A percentile compares a stretch with the other conserved stretches of the same genome.
Evolutionary conservation across 2,113 vertebrate species (phyloP).

Genomic region (Alethe diademata): DNA sequence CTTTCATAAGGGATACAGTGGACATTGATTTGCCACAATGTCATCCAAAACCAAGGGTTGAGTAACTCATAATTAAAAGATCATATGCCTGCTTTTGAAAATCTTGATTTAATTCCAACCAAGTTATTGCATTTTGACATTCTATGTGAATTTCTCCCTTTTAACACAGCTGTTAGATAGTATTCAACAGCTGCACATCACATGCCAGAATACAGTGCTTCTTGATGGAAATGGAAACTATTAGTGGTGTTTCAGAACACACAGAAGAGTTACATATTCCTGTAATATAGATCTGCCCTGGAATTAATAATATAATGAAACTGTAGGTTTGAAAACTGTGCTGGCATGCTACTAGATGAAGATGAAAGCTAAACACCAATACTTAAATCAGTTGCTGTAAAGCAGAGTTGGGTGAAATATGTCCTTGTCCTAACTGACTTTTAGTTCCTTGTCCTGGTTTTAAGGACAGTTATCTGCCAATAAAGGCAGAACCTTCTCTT

Average conservation of each 20-base stretch:
- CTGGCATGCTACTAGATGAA: background rate
- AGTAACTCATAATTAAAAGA: background rate
- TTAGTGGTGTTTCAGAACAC: background rate
- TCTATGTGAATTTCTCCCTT: background rate
- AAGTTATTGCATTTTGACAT: background rate
- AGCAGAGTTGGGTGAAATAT: background rate
- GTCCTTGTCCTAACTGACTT: background rate
- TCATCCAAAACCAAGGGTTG: background rate
- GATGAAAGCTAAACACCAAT: background rate
- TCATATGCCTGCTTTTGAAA: background rate
- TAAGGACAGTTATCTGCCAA: too few relatives aligned
- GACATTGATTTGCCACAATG: background rate
- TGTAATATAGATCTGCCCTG: background rate
- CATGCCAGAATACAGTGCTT: background rate
- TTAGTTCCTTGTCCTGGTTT: too few relatives aligned
- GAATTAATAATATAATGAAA: background rate
- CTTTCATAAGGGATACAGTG: background rate
- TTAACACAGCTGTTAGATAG: background rate
- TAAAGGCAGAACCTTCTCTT: too few relatives aligned
- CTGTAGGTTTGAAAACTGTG: background rate
- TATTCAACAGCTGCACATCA: background rate
- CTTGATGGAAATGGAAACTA: background rate
- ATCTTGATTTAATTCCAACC: background rate
- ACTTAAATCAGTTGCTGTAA: background rate
- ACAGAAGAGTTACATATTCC: background rate